These are phyloP conservation scores for Sepiola atlantica DNA, from an alignment of 2,888 invertebrate genomes.

Conservation along the genomic window DNA sequence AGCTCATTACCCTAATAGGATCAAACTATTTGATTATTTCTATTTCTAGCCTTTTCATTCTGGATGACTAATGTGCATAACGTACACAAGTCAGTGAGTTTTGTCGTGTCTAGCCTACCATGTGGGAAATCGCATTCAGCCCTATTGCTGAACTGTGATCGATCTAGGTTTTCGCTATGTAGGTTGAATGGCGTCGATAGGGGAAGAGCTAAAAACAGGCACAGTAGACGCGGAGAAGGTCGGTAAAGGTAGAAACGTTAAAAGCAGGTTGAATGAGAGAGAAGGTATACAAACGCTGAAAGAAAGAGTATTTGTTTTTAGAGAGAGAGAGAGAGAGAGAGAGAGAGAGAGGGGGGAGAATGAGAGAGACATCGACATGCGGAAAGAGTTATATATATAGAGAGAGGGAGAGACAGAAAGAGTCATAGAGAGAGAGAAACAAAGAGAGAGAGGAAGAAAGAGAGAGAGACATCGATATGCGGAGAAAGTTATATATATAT, in stretches of 20 bases:
- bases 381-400: neutral
- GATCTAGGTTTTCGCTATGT: slow-evolving; percentile 18
- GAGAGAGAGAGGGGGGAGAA: neutral
- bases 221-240: neutral
- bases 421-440: neutral
- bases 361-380: neutral
- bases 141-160: neutral
- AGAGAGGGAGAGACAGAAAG: neutral
- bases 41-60: neutral
- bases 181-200: neutral
- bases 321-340: neutral
- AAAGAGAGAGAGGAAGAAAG: neutral
- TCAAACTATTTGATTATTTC: neutral
- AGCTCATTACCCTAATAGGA: neutral
- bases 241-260: neutral
- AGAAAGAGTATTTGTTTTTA: neutral
- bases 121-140: neutral
- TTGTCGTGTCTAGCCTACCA: neutral
- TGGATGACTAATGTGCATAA: neutral
- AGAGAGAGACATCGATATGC: no score
- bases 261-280: neutral
- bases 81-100: slow-evolving; percentile 16
- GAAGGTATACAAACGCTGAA: neutral
- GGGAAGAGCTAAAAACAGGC: neutral
- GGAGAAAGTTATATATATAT: no score